Evolutionary conservation across 2,113 vertebrate genomes (phyloP).

Genomic region (Pontoporia blainvillei): DNA sequence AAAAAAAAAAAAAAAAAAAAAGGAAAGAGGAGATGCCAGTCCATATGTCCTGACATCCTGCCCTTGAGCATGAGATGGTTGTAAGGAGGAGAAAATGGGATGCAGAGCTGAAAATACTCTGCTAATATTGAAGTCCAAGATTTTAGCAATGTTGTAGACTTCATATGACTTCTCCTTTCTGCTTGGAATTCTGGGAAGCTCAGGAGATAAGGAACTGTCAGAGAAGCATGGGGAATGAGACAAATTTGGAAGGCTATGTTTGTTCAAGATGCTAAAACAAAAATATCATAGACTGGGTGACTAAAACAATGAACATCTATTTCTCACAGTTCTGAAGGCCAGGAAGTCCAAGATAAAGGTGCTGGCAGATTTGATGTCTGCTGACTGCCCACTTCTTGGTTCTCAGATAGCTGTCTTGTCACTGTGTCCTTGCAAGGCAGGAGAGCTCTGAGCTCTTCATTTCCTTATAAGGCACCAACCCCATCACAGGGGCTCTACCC

Average conservation of each 20-base stretch:
- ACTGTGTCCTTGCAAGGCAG: not conserved
- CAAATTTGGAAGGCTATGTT: not conserved
- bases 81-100: accelerated
- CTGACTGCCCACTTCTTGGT: not conserved
- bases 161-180: not conserved
- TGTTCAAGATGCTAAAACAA: not conserved
- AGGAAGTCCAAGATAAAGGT: not conserved
- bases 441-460: not conserved
- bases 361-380: not conserved
- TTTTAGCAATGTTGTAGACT: not conserved
- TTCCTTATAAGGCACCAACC: not conserved
- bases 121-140: accelerated
- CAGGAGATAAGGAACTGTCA: not conserved
- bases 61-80: not conserved
- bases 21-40: too few species aligned
- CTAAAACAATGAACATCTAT: not conserved
- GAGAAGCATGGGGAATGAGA: not conserved
- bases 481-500: too few species aligned
- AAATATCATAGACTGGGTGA: not conserved
- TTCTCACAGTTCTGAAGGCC: not conserved
- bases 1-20: too few species aligned
- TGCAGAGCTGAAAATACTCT: not conserved
- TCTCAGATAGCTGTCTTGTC: not conserved
- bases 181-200: not conserved
- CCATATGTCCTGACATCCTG: too few species aligned